Base-by-base conservation (phyloP, 2,113 vertebrate genomes). In the Electrona antarctica region DNA sequence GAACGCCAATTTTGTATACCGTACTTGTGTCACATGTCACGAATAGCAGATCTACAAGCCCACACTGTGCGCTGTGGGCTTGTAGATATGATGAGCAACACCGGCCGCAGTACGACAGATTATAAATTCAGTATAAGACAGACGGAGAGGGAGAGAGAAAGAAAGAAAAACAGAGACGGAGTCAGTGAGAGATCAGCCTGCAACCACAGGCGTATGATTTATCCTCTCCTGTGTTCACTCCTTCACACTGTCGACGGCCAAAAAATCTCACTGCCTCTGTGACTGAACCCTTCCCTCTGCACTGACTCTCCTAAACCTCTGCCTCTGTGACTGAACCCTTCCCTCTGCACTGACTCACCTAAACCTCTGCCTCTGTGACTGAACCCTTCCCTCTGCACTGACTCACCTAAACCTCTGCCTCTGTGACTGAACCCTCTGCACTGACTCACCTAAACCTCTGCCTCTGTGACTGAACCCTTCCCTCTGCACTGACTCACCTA, bases 181-280 rank as follows among this genome's bases (percentile, higher is more conserved):
- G 29, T 9, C 33, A 62, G 33, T 11, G 49, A 64, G 7, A 64
- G 10, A 49, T 50, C 66, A 29, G 56, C 4, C 67, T 71, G 9
- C 47, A 74, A 63, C 8, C 13, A 57, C 73, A 57, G 52, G 46
- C 77, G 60, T 70, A 60, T 69, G 75, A 71, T 67, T 64, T 79
- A 75, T 52, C 66, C 59, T 69, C 68, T 78, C 45, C 15, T 64
- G 67, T 77, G 67, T 48, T 76, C 62, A 49, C 33, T 56, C 59
- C 64, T 70, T 74, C 69, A 69, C 29, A 8, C 57, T 49, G 8
- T 0, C 70, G 70, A 52, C 59, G 68, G 69, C 67, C 73, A 79
- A 49, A 73, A 48, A 64, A 49, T 78, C 56, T 69, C 70, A 64
- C 72, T 70, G 67, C 67, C 63, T 62, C 69, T 56, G 21, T 21